Evolutionary conservation across 1,140 invertebrate species (phyloP), one percentile per base, ranked within the genome.

Genomic region (Ceratina australensis): DNA sequence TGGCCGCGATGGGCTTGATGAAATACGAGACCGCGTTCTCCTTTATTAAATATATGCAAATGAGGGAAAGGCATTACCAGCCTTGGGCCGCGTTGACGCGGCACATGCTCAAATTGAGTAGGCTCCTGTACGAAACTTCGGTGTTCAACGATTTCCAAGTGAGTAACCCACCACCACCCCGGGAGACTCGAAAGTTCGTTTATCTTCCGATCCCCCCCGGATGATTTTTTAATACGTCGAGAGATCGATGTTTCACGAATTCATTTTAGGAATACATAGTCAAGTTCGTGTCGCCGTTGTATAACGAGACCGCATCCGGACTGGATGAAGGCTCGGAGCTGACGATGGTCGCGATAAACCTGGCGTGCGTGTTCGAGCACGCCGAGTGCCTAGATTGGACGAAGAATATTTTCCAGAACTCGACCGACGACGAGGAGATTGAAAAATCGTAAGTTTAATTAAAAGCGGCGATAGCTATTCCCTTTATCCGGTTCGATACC

Each of bases 11-110:
- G 20, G 94, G 94, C 0, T 83, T 93, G 18, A 74, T 95, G n/a
- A 92, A 93, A 83, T 95, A 95, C 82, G 91, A 89, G 26, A 89
- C 94, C 10, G 94, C 95, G 0, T 91, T 96, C 16, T 91, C 93
- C 7, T 88, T 95, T 4, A 94, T 94, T 18, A 93, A 92, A 42
- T 96, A 95, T 88, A 91, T 96, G 20, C 92, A 91, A 15, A 87
- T 92, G 12, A 92, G 92, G 2, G 95, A 95, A 79, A 90, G 89
- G 18, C 93, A 94, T n/a, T 94, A 93, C 50, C 88, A 93, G 10
- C 94, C 94, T 0, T 95, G 95, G 95, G 88, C 90, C 18, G 87
- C 93, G 13, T 83, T 93, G 0, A 88, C 93, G 7, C 91, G 90
- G 64, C 93, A 94, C 81, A 90, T 93, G 81, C 84, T 86, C 4